phyloP scores from a whole-genome alignment of 2,113 vertebrate species.

The Pimephales promelas region DNA sequence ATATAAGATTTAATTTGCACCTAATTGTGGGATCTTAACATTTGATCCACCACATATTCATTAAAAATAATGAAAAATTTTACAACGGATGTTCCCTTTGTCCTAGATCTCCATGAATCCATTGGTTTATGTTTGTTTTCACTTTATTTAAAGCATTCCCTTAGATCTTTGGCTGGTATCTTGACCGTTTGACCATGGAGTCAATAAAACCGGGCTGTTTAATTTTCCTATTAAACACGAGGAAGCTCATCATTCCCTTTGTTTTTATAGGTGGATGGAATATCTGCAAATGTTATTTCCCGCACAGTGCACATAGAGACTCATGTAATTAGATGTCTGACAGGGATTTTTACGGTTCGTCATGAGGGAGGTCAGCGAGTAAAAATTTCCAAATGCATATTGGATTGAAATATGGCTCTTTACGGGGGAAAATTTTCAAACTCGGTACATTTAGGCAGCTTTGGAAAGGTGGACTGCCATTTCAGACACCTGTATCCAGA shows the following conservation, averaged over 20 bases:
- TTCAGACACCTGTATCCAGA: constrained; percentile 42
- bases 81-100: not conserved
- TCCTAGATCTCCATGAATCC: not conserved
- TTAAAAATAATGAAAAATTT: not conserved
- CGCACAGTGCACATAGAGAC: constrained; percentile 21
- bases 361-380: constrained; percentile 22
- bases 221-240: constrained; percentile 39
- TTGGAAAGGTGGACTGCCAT: constrained; percentile 30
- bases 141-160: not conserved
- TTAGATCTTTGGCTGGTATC: not conserved
- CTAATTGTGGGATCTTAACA: not conserved
- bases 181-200: constrained; percentile 14
- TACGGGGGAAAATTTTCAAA: constrained; percentile 14
- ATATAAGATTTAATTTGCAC: not conserved
- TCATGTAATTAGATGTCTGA: constrained; percentile 37
- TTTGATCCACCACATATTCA: not conserved
- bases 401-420: constrained; percentile 23
- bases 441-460: not conserved
- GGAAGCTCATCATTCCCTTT: constrained; percentile 33
- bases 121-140: not conserved
- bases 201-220: constrained; percentile 21
- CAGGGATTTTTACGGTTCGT: constrained; percentile 30
- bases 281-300: constrained; percentile 47
- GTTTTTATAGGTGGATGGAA: constrained; percentile 47
- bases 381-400: constrained; percentile 39